phyloP scores from a whole-genome alignment of 2,113 vertebrate genomes.

The Symphodus melops region DNA sequence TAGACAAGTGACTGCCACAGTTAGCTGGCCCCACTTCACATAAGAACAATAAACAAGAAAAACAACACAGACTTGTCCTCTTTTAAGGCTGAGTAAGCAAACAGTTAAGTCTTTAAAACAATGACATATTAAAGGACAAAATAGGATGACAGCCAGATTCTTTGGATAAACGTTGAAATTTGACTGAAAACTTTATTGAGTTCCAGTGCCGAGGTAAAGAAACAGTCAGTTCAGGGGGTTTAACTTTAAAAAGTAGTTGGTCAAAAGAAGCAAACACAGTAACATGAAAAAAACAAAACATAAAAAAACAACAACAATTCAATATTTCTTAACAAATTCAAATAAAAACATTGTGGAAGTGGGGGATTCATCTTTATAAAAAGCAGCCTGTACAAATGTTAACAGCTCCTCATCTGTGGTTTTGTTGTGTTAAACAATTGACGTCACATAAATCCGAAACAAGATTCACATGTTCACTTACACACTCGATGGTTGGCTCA shows the following conservation, averaged over 20 bases:
- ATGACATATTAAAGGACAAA: slow-evolving; percentile 16
- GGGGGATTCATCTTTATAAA: slow-evolving; percentile 55
- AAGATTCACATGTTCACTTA: slow-evolving; percentile 48
- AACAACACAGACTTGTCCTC: background rate
- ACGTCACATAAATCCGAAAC: slow-evolving; percentile 54
- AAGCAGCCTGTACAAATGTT: slow-evolving; percentile 75
- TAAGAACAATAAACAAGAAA: slow-evolving; percentile 34
- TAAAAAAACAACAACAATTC: too few relatives aligned
- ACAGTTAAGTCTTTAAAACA: slow-evolving; percentile 8
- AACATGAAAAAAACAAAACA: slow-evolving; percentile 42
- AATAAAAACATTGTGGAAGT: slow-evolving; percentile 42
- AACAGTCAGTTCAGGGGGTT: slow-evolving; percentile 1
- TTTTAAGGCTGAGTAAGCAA: slow-evolving; percentile 6
- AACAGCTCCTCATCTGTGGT: slow-evolving; percentile 12
- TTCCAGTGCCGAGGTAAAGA: slow-evolving; percentile 45
- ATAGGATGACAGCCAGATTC: background rate
- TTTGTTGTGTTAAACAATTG: slow-evolving; percentile 48
- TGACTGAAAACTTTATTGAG: slow-evolving; percentile 2
- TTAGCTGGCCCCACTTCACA: slow-evolving; percentile 67
- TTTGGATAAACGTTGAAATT: background rate
- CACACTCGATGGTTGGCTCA: slow-evolving; percentile 48
- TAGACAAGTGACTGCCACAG: slow-evolving; percentile 68
- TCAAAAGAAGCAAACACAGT: slow-evolving; percentile 44
- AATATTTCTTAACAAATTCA: slow-evolving; percentile 24
- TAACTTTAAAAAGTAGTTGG: background rate